These are phyloP conservation scores for Orchestes rusci DNA, from an alignment of 2,888 invertebrate genomes.

Conservation along the genomic window DNA sequence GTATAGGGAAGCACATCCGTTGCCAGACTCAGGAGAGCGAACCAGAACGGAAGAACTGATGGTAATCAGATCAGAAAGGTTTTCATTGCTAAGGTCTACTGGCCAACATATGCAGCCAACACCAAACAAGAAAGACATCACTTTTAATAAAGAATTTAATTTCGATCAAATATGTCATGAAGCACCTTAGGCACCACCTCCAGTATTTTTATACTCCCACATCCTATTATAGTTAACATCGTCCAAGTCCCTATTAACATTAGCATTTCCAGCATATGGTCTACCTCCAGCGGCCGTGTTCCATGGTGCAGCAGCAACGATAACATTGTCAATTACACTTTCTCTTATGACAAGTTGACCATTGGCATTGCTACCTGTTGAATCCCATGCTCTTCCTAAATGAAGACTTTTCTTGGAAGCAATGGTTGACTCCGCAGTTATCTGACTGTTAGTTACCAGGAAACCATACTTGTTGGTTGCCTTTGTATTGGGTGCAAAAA, in stretches of 20 bases:
- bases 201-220: slow-evolving; percentile 15
- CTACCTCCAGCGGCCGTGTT: slow-evolving; percentile 6
- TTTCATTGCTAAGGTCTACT: too few species aligned
- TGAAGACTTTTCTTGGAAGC: neutral
- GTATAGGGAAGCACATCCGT: too few species aligned
- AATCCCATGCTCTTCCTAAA: slow-evolving; percentile 12
- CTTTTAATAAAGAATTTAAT: too few species aligned
- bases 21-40: too few species aligned
- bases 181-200: slow-evolving; percentile 8
- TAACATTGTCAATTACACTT: slow-evolving; percentile 6
- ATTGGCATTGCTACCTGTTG: slow-evolving; percentile 4
- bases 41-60: too few species aligned
- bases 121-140: too few species aligned
- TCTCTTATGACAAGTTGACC: slow-evolving; percentile 13
- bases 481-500: slow-evolving; percentile 11
- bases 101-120: too few species aligned
- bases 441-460: slow-evolving; percentile 5
- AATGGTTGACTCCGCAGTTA: slow-evolving; percentile 3
- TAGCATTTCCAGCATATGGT: slow-evolving; percentile 4
- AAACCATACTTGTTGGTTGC: slow-evolving; percentile 9
- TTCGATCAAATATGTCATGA: too few species aligned
- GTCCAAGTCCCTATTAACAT: slow-evolving; percentile 8
- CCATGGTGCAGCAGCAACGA: slow-evolving; percentile 8
- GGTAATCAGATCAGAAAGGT: too few species aligned
- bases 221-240: slow-evolving; percentile 9